phyloP scores from a whole-genome alignment of 1,140 invertebrate genomes.

The Drosophila mayri region DNA sequence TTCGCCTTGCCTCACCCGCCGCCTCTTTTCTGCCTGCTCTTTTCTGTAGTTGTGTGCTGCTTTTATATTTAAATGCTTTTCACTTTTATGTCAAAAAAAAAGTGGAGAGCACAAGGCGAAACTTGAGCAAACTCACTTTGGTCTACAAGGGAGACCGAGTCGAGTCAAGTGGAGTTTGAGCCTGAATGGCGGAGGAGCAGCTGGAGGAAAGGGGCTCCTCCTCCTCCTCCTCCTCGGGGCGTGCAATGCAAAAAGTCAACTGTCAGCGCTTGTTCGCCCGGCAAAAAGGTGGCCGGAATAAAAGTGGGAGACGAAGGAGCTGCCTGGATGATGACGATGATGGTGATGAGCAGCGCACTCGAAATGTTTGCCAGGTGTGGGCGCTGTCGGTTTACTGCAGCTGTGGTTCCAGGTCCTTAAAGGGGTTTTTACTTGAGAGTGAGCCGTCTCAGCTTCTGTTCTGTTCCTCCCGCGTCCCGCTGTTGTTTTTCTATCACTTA shows the following conservation, averaged over 20 bases:
- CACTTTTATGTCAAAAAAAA: constrained; percentile 74
- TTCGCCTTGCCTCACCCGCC: constrained; percentile 5
- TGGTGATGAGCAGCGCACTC: constrained; percentile 69
- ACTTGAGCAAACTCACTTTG: constrained; percentile 79
- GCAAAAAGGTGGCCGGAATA: constrained; percentile 7
- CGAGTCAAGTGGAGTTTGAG: constrained; percentile 71
- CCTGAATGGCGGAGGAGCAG: constrained; percentile 35
- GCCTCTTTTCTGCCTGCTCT: constrained; percentile 34
- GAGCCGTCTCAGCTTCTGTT: constrained; percentile 34
- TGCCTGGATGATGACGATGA: constrained; percentile 57
- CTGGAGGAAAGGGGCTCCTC: not conserved
- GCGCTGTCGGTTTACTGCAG: constrained; percentile 26
- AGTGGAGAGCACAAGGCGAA: constrained; percentile 43
- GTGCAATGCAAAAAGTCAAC: constrained; percentile 62
- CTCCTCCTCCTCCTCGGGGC: constrained; percentile 6
- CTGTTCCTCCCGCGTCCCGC: not conserved
- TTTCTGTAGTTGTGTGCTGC: constrained; percentile 56
- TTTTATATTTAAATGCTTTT: constrained; percentile 84
- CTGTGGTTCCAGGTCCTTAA: constrained; percentile 46
- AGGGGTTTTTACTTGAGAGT: constrained; percentile 43
- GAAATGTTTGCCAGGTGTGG: constrained; percentile 58
- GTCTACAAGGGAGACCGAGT: constrained; percentile 49
- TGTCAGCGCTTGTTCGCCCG: constrained; percentile 66
- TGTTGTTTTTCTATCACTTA: constrained; percentile 82
- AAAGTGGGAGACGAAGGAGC: constrained; percentile 3